Conservation (phyloP, 2,888 invertebrate genomes). For the Masnerella sp. region DNA sequence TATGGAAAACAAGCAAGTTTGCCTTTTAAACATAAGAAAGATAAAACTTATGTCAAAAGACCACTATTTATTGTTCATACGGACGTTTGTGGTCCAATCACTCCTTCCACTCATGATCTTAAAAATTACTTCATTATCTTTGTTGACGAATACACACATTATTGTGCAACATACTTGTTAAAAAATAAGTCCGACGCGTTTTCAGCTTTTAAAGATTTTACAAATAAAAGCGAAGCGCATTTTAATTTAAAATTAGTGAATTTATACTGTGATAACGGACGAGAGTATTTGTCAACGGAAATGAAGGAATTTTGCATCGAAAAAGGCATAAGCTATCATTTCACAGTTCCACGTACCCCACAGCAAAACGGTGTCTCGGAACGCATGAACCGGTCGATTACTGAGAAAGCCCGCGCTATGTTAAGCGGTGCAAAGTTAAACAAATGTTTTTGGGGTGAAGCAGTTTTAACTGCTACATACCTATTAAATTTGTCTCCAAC, state of each 20-base stretch:
- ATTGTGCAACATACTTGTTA: slow-evolving; percentile 28
- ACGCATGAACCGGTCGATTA: slow-evolving; percentile 37
- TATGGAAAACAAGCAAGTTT: not conserved
- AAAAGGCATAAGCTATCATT: not conserved
- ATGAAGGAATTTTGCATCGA: not conserved
- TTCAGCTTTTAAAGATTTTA: no score
- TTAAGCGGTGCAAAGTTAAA: not conserved
- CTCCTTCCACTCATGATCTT: slow-evolving; percentile 45
- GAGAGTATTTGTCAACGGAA: not conserved
- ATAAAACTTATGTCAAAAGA: slow-evolving; percentile 1
- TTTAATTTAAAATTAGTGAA: no score
- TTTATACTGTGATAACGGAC: no score
- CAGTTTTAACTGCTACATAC: slow-evolving; percentile 59
- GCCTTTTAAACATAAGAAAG: not conserved
- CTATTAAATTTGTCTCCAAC: slow-evolving; percentile 59
- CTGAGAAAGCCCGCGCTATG: not conserved
- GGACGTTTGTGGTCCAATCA: slow-evolving; percentile 52
- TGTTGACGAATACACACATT: slow-evolving; percentile 54
- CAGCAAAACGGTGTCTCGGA: slow-evolving; percentile 64
- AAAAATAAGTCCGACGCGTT: no score
- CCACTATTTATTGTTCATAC: slow-evolving; percentile 42
- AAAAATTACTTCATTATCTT: slow-evolving; percentile 53
- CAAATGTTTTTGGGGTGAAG: slow-evolving; percentile 62
- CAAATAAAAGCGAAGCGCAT: no score
- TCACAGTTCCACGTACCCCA: slow-evolving; percentile 29